Evolutionary conservation across 2,797 vertebrate genomes (phyloP).

Genomic region (Enteromius unitaeniatus): DNA sequence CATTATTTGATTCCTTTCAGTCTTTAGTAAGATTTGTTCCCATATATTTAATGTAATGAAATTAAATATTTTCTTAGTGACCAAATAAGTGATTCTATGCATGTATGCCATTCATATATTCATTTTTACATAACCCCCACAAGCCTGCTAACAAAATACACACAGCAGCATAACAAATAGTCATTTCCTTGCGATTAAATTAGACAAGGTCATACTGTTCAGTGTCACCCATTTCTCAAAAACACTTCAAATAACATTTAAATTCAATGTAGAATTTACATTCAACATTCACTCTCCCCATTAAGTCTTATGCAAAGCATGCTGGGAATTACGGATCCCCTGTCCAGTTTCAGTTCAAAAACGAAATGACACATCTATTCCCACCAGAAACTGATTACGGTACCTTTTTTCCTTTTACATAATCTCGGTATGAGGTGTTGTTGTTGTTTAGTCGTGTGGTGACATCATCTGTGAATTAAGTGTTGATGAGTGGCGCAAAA

Average conservation of each 20-base stretch:
- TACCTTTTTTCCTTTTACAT: not conserved
- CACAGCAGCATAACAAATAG: not conserved
- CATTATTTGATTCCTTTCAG: not conserved
- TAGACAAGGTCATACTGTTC: not conserved
- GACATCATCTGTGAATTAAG: not conserved
- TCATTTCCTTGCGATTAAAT: not conserved
- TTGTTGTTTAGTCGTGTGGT: not conserved
- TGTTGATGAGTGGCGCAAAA: not conserved
- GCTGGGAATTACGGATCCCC: not conserved
- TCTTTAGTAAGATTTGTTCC: not conserved
- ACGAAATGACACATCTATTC: not conserved
- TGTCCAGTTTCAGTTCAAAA: not conserved
- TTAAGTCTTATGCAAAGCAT: not conserved
- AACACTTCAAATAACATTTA: not conserved
- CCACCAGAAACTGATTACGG: not conserved
- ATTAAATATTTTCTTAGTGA: not conserved
- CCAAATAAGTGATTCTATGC: not conserved
- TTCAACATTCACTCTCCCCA: not conserved
- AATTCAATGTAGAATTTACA: not conserved
- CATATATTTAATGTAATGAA: not conserved
- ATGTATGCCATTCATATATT: not conserved
- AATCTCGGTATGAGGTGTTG: not conserved
- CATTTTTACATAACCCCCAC: not conserved
- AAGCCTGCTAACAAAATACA: no score
- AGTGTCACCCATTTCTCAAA: not conserved